These are phyloP conservation scores for Diadegma fenestrale DNA, from an alignment of 2,888 invertebrate genomes.

Conservation along the genomic window DNA sequence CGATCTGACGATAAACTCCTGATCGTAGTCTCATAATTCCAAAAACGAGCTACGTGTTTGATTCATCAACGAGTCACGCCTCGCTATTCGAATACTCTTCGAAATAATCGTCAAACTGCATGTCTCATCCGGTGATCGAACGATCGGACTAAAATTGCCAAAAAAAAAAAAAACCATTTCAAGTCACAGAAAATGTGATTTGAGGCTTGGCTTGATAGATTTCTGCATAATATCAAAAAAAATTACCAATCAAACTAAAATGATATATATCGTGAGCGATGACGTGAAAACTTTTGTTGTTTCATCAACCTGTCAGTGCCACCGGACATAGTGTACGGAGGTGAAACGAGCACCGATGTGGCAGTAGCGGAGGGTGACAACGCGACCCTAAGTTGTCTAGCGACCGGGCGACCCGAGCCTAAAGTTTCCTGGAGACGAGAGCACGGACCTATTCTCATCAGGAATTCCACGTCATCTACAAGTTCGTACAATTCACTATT, in stretches of 20 bases:
- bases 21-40: background rate
- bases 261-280: background rate
- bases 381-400: conserved; percentile 87
- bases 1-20: background rate
- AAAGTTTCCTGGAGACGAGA: conserved; percentile 88
- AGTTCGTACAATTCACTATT: conserved; percentile 70
- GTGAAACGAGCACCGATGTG: conserved; percentile 87
- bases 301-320: conserved; percentile 85
- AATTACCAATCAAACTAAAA: too few relatives aligned
- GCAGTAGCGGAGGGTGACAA: conserved; percentile 88
- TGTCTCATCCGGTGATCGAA: too few relatives aligned
- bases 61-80: too few relatives aligned
- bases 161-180: too few relatives aligned
- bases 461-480: conserved; percentile 72
- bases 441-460: conserved; percentile 87
- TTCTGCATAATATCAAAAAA: too few relatives aligned
- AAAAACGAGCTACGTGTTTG: background rate
- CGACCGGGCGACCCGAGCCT: conserved; percentile 87
- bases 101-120: too few relatives aligned
- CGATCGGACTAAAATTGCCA: too few relatives aligned
- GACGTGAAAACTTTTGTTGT: conserved; percentile 38
- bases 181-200: too few relatives aligned
- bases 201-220: too few relatives aligned
- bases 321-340: conserved; percentile 87
- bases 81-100: too few relatives aligned